Base-by-base conservation (phyloP, 2,888 invertebrate species). In the Calliscelio sp. region DNA sequence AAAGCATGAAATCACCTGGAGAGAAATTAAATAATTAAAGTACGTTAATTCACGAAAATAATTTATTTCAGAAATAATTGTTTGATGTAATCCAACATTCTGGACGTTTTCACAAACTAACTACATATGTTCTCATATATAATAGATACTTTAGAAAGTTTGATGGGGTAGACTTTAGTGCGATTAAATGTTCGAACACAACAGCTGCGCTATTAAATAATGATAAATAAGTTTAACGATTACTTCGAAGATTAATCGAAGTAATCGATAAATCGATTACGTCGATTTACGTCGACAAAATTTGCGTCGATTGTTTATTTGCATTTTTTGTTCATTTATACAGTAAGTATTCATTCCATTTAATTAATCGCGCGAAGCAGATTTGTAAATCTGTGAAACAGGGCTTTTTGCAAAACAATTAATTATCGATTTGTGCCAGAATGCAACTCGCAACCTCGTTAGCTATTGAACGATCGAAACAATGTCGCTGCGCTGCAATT, bases 131-230 rank as follows among this genome's bases (percentile, higher is more conserved):
- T 57, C 55, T 70, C 63, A 75, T 75, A 61, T 41, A 75, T 66
- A 70, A 63, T 63, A 59, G 51, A 49, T 75, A 71, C 70, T 77
- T 77, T 65, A 55, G 77, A 75, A 81, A 81, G 63, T 81, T 81
- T 71, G 70, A 71, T 71, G 28, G 51, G 49, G 66, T 55, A 63
- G 77, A 77, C 59, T 82, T 82, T 73, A 73, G 44, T 53, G 61
- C 71, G 77, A 82, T 82, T 77, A 77, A 82, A 82, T 61, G 70
- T 71, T 77, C 71, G 77, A 77, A 75, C 65, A 77, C 70, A 77
- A 53, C 81, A 82, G 71, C 81, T 82, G 81, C 46, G 77, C 71
- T 77, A 77, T 71, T 77, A 77, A 82, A 82, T 81, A 70, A 55
- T 73, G 65, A 32, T 73, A 66, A 73, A 80, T 75, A 68, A 61